Percentiles rank a stretch among this genome's conserved stretches.
These are phyloP conservation scores for Calosoma granatense DNA, from an alignment of 1,140 invertebrate species.

Conservation along the genomic window DNA sequence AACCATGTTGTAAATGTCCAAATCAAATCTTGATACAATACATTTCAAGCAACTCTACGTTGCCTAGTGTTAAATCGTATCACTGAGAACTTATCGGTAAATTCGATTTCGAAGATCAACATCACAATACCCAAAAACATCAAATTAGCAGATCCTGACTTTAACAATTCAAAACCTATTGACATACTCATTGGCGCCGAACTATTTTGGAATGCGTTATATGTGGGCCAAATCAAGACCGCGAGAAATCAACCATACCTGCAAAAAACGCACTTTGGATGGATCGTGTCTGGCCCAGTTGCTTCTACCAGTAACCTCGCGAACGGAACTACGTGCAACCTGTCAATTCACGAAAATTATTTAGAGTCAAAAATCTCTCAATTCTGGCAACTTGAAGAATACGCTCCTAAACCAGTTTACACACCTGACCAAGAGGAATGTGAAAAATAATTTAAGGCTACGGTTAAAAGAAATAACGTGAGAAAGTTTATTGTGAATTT, in stretches of 20 bases:
- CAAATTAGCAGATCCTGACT: slow-evolving; percentile 26
- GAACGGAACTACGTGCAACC: not conserved
- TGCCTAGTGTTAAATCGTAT: slow-evolving; percentile 14
- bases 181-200: slow-evolving; percentile 27
- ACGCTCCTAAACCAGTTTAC: slow-evolving; percentile 7
- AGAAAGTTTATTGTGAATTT: slow-evolving; percentile 17
- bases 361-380: slow-evolving; percentile 12
- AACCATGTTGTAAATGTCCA: not conserved
- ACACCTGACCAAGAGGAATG: slow-evolving; percentile 19
- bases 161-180: slow-evolving; percentile 19
- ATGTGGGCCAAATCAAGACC: slow-evolving; percentile 19
- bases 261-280: slow-evolving; percentile 25
- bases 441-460: slow-evolving; percentile 16
- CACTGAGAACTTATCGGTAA: slow-evolving; percentile 12
- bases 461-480: slow-evolving; percentile 3
- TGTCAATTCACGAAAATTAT: not conserved
- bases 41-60: not conserved
- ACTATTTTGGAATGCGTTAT: slow-evolving; percentile 18
- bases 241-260: slow-evolving; percentile 20
- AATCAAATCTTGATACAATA: slow-evolving; percentile 9
- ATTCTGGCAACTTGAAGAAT: slow-evolving; percentile 20
- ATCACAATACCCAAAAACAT: slow-evolving; percentile 23
- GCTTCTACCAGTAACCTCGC: not conserved
- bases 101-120: not conserved
- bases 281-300: slow-evolving; percentile 22